These are phyloP conservation scores for human (Homo sapiens) DNA, from an alignment of 2,113 vertebrate genomes.

Conservation along the genomic window GRCh38 chr2:82180001-82180500, in stretches of 20 bases:
- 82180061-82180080: no score
- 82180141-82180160: background rate
- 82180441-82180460: background rate
- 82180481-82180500: background rate
- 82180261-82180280: background rate
- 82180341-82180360: background rate
- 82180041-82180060: background rate
- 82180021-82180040: background rate
- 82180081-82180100: background rate
- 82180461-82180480: background rate
- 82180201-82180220: background rate
- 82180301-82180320: background rate
- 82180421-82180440: accelerated
- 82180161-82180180: background rate
- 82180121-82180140: background rate
- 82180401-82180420: background rate
- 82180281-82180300: background rate
- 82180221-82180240: background rate
- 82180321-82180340: background rate
- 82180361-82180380: background rate
- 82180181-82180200: background rate
- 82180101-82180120: background rate
- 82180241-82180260: background rate
- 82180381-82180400: background rate
- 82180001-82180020: background rate